Conservation (phyloP, 2,113 vertebrate genomes). For the Chitala chitala region DNA sequence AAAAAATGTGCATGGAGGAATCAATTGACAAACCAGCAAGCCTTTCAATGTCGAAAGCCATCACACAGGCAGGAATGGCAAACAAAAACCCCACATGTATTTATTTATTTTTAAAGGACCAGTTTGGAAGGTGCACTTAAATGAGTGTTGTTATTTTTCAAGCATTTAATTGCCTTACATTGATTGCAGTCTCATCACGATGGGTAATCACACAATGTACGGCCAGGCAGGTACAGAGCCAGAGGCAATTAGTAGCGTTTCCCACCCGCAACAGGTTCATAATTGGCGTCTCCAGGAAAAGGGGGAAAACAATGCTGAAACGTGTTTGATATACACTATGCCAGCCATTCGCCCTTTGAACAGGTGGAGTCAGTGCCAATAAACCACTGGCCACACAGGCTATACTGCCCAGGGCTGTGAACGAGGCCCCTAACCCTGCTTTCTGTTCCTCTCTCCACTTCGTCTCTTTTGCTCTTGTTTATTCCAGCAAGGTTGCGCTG, state of each 20-base stretch:
- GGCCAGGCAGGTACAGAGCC: not conserved
- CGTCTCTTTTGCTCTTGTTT: not conserved
- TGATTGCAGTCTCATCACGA: slow-evolving; percentile 12
- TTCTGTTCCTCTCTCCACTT: not conserved
- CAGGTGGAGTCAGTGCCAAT: not conserved
- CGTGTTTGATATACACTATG: not conserved
- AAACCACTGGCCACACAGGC: not conserved
- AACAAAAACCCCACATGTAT: not conserved
- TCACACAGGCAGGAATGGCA: not conserved
- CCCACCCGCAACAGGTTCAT: not conserved
- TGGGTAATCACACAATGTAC: slow-evolving; percentile 10
- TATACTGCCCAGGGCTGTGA: not conserved
- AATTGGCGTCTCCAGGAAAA: not conserved
- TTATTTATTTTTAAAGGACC: not conserved
- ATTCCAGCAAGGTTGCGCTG: too few relatives aligned
- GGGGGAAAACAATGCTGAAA: not conserved
- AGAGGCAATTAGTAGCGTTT: slow-evolving; percentile 16
- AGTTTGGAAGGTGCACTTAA: not conserved
- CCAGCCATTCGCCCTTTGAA: not conserved
- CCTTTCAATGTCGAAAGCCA: too few relatives aligned
- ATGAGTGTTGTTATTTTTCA: not conserved
- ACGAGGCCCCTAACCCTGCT: not conserved
- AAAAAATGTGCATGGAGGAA: not conserved
- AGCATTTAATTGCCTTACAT: slow-evolving; percentile 24
- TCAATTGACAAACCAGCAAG: not conserved